A percentile compares a stretch with the other conserved stretches of the same genome.
Conservation (phyloP, 2,113 vertebrate genomes). For the Pithys albifrons region DNA sequence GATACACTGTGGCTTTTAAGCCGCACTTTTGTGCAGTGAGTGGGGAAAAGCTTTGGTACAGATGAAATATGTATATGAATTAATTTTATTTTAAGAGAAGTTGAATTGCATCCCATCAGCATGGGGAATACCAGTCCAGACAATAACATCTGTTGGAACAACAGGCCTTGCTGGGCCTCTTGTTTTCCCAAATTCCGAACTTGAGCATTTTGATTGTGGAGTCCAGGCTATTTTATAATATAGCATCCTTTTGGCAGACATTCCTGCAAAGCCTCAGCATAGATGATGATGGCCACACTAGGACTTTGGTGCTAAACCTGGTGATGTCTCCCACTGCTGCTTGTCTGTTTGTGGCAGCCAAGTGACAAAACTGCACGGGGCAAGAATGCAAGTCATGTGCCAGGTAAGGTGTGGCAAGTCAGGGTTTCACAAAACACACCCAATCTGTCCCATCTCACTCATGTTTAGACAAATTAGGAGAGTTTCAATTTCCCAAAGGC, state of each 20-base stretch:
- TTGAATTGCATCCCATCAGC: background rate
- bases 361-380: background rate
- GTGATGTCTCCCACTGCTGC: rapidly evolving
- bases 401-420: background rate
- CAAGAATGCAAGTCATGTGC: background rate
- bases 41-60: background rate
- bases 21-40: background rate
- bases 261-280: background rate
- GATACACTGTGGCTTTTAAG: background rate
- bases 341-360: background rate
- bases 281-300: too few species aligned
- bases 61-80: background rate
- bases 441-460: background rate
- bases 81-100: background rate
- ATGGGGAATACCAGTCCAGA: background rate
- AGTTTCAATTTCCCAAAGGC: background rate
- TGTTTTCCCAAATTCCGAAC: background rate
- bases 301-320: background rate
- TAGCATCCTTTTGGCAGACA: background rate
- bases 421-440: background rate
- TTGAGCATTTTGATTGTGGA: background rate
- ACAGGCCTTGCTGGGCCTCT: background rate
- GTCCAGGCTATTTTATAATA: background rate
- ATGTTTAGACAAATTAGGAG: background rate
- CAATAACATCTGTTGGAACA: background rate